Evolutionary conservation across 2,113 vertebrate genomes (phyloP).

Genomic region (Isurus oxyrinchus): DNA sequence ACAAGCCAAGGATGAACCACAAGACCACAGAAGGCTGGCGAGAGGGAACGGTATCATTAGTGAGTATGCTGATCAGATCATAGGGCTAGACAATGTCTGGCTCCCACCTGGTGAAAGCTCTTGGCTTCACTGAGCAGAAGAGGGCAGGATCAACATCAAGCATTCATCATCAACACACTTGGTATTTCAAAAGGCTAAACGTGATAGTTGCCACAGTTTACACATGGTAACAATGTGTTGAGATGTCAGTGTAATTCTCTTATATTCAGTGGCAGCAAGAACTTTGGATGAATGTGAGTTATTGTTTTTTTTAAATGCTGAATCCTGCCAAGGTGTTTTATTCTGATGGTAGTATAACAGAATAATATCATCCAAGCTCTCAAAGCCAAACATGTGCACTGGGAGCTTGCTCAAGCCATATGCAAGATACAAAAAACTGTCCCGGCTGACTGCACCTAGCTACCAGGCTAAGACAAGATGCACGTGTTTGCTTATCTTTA

Average conservation of each 20-base stretch:
- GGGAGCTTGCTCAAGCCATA: neutral
- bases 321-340: neutral
- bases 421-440: neutral
- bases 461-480: neutral
- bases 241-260: neutral
- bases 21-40: neutral
- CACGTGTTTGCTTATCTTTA: neutral
- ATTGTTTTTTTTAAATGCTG: neutral
- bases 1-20: conserved; percentile 10
- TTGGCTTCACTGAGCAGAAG: neutral
- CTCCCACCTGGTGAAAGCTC: neutral
- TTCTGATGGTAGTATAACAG: neutral
- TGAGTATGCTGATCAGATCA: neutral
- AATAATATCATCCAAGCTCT: neutral
- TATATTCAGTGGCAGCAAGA: neutral
- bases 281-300: neutral
- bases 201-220: neutral
- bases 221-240: neutral
- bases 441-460: neutral
- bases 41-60: neutral
- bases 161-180: neutral
- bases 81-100: neutral
- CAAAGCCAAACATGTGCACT: neutral
- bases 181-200: neutral
- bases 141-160: neutral